Evolutionary conservation across 2,113 vertebrate species (phyloP).

Genomic region (Grus americana): DNA sequence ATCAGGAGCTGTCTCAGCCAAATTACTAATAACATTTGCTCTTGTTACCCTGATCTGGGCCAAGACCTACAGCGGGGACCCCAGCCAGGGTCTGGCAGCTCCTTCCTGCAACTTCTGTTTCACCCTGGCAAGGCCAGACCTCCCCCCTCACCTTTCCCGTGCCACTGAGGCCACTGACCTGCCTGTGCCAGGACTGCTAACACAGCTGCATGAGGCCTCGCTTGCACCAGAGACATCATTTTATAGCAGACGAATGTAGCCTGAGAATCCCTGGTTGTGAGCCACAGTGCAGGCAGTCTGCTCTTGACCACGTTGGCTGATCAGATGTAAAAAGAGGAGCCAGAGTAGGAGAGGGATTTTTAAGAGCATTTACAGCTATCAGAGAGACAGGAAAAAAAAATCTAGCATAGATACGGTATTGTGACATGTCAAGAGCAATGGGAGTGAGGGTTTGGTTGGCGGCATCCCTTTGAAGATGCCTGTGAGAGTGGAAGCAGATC

Average conservation of each 20-base stretch:
- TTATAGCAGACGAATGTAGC: not conserved
- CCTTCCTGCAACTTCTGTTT: not conserved
- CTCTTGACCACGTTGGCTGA: fast-evolving
- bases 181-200: not conserved
- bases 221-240: not conserved
- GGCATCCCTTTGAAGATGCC: not conserved
- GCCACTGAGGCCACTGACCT: not conserved
- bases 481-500: not conserved
- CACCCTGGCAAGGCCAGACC: not conserved
- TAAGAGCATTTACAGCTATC: not conserved
- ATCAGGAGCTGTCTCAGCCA: not conserved
- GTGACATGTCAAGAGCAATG: not conserved
- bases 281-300: not conserved
- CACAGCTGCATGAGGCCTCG: fast-evolving
- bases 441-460: not conserved
- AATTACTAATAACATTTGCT: not conserved
- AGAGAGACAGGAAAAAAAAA: not conserved
- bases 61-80: not conserved
- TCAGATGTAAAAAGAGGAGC: not conserved
- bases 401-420: not conserved
- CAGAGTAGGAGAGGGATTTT: not conserved
- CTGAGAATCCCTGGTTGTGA: not conserved
- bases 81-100: not conserved
- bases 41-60: not conserved
- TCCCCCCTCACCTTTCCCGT: not conserved